Evolutionary conservation across 2,113 vertebrate species (phyloP).

Genomic region (Nothobranchius furzeri): DNA sequence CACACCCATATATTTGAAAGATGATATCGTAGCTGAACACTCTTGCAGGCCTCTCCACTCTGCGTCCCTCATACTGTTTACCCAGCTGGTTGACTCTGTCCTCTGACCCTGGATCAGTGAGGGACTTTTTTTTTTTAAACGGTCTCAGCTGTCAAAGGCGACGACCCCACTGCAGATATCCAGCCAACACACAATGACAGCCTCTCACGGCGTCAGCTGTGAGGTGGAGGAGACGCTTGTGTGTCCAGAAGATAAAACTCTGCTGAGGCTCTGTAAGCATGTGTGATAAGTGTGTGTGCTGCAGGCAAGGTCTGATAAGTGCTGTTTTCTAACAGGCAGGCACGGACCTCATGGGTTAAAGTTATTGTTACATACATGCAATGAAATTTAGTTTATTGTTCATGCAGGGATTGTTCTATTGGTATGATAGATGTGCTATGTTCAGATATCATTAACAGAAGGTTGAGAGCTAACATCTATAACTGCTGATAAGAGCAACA

Average conservation of each 20-base stretch:
- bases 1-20: slow-evolving; percentile 68
- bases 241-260: slow-evolving; percentile 68
- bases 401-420: neutral
- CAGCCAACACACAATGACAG: slow-evolving; percentile 60
- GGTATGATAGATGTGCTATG: slow-evolving; percentile 9
- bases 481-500: slow-evolving; percentile 12
- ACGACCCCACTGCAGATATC: slow-evolving; percentile 58
- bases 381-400: slow-evolving; percentile 36
- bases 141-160: slow-evolving; percentile 57
- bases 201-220: slow-evolving; percentile 49
- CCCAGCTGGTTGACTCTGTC: slow-evolving; percentile 66
- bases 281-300: slow-evolving; percentile 27
- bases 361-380: slow-evolving; percentile 20
- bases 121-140: slow-evolving; percentile 46
- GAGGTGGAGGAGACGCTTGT: slow-evolving; percentile 43
- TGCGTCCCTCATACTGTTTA: slow-evolving; percentile 66
- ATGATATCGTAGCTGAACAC: slow-evolving; percentile 55
- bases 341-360: slow-evolving; percentile 10
- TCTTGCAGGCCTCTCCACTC: slow-evolving; percentile 52
- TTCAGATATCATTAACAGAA: slow-evolving; percentile 11
- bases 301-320: slow-evolving; percentile 55
- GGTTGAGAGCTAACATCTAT: slow-evolving; percentile 9
- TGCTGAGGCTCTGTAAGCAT: slow-evolving; percentile 16
- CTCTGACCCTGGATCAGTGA: slow-evolving; percentile 60
- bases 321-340: slow-evolving; percentile 44